phyloP scores from a whole-genome alignment of 2,888 invertebrate species.

The Drosophila leonis region DNA sequence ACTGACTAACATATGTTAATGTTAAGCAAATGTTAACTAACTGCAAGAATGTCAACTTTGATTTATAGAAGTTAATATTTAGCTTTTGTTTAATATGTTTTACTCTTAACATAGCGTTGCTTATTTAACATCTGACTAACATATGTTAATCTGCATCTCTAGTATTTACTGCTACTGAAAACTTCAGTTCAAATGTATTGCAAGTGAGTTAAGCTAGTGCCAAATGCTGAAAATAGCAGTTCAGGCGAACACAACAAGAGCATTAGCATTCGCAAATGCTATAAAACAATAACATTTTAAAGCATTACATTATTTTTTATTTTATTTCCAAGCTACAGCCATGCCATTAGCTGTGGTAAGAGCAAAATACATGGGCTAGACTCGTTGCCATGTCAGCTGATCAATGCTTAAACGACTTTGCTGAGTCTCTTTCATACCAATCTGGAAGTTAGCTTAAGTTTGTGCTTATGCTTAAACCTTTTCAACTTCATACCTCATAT shows the following conservation, averaged over 20 bases:
- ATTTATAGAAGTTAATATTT: no score
- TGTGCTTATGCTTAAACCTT: background rate
- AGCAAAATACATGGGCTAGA: background rate
- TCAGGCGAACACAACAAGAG: background rate
- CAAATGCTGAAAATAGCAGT: background rate
- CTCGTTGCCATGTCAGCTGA: background rate
- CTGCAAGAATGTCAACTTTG: no score
- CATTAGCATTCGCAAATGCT: background rate
- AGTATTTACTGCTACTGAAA: no score
- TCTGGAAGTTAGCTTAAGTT: background rate
- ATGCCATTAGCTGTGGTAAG: background rate
- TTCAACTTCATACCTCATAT: background rate
- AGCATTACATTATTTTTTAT: background rate
- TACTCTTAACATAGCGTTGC: background rate
- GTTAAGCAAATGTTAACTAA: no score
- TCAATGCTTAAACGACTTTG: background rate
- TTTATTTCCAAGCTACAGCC: background rate
- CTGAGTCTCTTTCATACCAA: background rate
- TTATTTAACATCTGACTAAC: background rate
- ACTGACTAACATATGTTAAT: background rate
- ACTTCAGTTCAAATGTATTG: background rate
- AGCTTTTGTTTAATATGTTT: no score
- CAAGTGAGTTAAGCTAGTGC: background rate
- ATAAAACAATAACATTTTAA: background rate
- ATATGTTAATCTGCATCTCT: background rate